Percentiles rank a stretch among this genome's conserved stretches.
These are phyloP conservation scores for Diachasma alloeum DNA, from an alignment of 1,140 invertebrate genomes.

Conservation along the genomic window DNA sequence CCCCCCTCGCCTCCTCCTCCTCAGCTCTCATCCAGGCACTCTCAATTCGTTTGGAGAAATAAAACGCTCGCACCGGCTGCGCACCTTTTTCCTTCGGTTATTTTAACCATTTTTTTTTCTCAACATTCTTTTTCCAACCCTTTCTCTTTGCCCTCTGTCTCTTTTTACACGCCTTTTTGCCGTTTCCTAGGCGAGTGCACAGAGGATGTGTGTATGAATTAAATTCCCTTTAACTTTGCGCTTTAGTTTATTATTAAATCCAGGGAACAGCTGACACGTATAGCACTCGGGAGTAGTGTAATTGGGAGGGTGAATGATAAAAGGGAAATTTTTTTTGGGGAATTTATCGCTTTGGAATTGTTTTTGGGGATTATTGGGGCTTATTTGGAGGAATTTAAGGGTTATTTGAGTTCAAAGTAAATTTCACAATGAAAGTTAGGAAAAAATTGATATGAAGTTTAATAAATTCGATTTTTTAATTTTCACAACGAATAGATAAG, in stretches of 20 bases:
- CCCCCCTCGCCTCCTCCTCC: too few species aligned
- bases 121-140: not conserved
- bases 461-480: too few species aligned
- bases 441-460: too few species aligned
- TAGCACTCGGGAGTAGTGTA: not conserved
- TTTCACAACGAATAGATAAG: too few species aligned
- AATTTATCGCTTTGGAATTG: too few species aligned
- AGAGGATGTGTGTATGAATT: not conserved
- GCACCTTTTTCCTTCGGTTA: conserved; percentile 7
- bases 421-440: too few species aligned
- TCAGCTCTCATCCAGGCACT: not conserved
- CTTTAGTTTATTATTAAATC: conserved; percentile 19
- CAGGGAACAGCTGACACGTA: not conserved
- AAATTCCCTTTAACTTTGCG: conserved; percentile 40
- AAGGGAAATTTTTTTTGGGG: not conserved
- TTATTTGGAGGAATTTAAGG: too few species aligned
- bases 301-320: not conserved
- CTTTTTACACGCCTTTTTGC: conserved; percentile 15
- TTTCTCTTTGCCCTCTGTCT: conserved; percentile 11
- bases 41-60: not conserved
- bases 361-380: too few species aligned
- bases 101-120: conserved; percentile 15
- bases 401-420: too few species aligned
- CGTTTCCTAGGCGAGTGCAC: conserved; percentile 6
- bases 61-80: not conserved